phyloP scores from a whole-genome alignment of 2,888 invertebrate genomes.

The Embidobia sp. region DNA sequence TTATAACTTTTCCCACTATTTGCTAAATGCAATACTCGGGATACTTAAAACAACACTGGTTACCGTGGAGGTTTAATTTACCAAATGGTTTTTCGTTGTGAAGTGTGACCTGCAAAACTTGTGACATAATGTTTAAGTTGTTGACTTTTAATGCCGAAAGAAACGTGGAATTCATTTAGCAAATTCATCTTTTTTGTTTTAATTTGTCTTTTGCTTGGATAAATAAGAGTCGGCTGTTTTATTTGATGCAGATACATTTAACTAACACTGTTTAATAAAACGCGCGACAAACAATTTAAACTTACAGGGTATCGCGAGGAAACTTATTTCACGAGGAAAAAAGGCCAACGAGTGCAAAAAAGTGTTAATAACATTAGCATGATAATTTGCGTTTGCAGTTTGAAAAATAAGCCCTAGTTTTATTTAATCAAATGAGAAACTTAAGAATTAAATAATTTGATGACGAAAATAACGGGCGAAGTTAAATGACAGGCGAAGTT shows the following conservation, averaged over 20 bases:
- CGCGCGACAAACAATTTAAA: constrained; percentile 4
- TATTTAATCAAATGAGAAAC: constrained; percentile 41
- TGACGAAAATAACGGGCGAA: constrained; percentile 35
- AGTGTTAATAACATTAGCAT: constrained; percentile 40
- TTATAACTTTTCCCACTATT: background rate
- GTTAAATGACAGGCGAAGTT: constrained; percentile 46
- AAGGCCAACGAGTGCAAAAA: background rate
- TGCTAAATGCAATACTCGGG: background rate
- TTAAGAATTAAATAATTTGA: constrained; percentile 41
- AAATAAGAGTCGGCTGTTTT: too few relatives aligned
- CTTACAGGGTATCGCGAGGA: background rate
- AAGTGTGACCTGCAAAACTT: constrained; percentile 5
- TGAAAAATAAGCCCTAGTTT: constrained; percentile 27
- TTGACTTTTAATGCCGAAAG: too few relatives aligned
- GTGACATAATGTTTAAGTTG: too few relatives aligned
- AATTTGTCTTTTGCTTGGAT: too few relatives aligned
- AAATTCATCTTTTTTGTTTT: too few relatives aligned
- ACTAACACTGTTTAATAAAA: too few relatives aligned
- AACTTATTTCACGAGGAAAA: background rate
- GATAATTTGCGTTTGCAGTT: constrained; percentile 41
- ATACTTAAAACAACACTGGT: background rate
- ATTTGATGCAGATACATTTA: too few relatives aligned
- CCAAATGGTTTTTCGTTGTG: constrained; percentile 7
- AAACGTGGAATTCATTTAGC: too few relatives aligned
- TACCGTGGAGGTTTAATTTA: constrained; percentile 18